Evolutionary conservation across 2,888 invertebrate genomes (phyloP).

Genomic region (Lithophane socia): DNA sequence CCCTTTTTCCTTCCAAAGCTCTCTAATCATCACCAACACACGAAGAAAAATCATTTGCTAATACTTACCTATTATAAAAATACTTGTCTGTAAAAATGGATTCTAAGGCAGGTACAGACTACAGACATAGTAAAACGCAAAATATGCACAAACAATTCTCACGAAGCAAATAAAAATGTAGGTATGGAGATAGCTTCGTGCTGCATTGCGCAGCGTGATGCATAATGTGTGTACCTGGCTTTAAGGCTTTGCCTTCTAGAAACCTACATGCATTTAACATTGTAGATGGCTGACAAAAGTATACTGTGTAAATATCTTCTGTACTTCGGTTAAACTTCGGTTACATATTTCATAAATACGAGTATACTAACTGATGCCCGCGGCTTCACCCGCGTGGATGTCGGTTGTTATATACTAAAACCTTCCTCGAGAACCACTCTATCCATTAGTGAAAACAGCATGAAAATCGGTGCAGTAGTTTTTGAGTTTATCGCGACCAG

Average conservation of each 20-base stretch:
- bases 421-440: too few relatives aligned
- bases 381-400: too few relatives aligned
- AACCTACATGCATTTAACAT: conserved; percentile 21
- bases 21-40: too few relatives aligned
- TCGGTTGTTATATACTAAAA: too few relatives aligned
- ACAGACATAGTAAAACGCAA: conserved; percentile 19
- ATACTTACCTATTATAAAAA: not conserved
- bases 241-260: conserved; percentile 1
- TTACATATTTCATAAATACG: too few relatives aligned
- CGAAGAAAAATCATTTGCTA: not conserved
- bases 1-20: too few relatives aligned
- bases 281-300: not conserved
- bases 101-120: conserved; percentile 14
- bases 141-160: conserved; percentile 21
- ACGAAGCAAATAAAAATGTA: conserved; percentile 31
- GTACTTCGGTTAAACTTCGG: not conserved
- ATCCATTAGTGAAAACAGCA: too few relatives aligned
- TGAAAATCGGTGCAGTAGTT: too few relatives aligned
- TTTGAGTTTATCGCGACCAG: too few relatives aligned
- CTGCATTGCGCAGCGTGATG: conserved; percentile 42
- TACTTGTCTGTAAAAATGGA: not conserved
- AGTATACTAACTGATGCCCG: too few relatives aligned
- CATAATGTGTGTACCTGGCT: conserved; percentile 42
- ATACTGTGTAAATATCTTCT: not conserved
- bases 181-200: conserved; percentile 11